Base-by-base conservation (phyloP, 2,888 invertebrate genomes). In the Lacanobia wlatinum region DNA sequence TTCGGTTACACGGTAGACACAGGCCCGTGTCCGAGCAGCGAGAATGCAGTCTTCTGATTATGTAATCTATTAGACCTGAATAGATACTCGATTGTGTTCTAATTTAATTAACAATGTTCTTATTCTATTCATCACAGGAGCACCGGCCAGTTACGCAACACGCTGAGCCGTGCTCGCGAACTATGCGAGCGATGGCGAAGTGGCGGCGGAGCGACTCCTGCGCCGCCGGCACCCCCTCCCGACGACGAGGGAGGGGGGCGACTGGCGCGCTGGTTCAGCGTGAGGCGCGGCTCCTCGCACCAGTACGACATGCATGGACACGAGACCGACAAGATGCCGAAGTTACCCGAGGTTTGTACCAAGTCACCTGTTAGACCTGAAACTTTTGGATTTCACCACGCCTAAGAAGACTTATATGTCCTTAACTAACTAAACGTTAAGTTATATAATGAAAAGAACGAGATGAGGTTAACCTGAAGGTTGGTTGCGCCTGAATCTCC, bases 191-290 rank as follows among this genome's bases (percentile, higher is more conserved):
- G 98, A 96, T 98, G 98, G 97, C 97, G 98, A 87, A 94, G 94
- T 87, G 94, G 95, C 63, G 91, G 93, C 53, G 88, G 89, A 55
- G 89, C 92, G 89, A 90, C 92, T 88, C 93, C 95, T 38, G 91
- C 94, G 74, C 94, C 95, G 50, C 93, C 94, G 46, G 92, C 94
- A 18, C 94, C 93, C 5, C 94, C 96, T 59, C 96, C 96, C 72
- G 96, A 96, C 80, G 97, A 97, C 90, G 97, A 97, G 85, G 97
- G 97, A 62, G 97, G 98, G 85, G 98, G 98, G 78, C 96, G 98
- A 72, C 96, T 98, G 62, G 98, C 98, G 48, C 97, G 99, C 85
- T 98, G 98, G 98, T 99, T 98, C 96, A 98, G 98, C 88, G 98
- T 98, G 81, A 96, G 98, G 55, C 97, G 98, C 77, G 98, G 98